A percentile compares a stretch with the other conserved stretches of the same genome.
These are phyloP conservation scores for Hermaeophaga mercurialis DNA, from an alignment of 2,888 invertebrate species.

Conservation along the genomic window DNA sequence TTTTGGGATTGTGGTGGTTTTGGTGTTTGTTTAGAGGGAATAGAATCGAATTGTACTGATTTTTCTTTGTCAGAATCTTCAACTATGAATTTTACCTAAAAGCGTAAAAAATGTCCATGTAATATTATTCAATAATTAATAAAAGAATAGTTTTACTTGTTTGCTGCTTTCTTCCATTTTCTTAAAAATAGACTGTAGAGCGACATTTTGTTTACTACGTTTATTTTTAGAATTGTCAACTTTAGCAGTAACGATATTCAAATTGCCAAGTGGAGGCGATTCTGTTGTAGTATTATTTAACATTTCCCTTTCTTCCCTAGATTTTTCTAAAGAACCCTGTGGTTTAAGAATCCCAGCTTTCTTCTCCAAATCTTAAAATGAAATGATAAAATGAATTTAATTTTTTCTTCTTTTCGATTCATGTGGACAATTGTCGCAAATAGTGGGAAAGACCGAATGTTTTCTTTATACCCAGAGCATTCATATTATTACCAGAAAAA, in stretches of 20 bases:
- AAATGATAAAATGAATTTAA: not conserved
- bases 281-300: conserved; percentile 41
- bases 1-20: conserved; percentile 32
- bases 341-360: conserved; percentile 70
- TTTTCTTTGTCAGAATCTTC: conserved; percentile 50
- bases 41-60: conserved; percentile 43
- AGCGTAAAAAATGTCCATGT: too few species aligned
- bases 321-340: conserved; percentile 72
- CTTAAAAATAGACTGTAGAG: conserved; percentile 76
- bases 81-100: conserved; percentile 54
- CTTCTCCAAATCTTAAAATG: conserved; percentile 45
- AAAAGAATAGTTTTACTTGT: too few species aligned
- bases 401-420: too few species aligned
- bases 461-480: too few species aligned
- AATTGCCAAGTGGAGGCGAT: conserved; percentile 7
- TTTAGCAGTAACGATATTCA: conserved; percentile 23
- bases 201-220: conserved; percentile 75
- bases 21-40: conserved; percentile 21
- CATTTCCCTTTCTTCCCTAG: conserved; percentile 65
- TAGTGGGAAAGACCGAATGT: not conserved
- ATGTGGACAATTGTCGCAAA: too few species aligned
- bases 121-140: too few species aligned
- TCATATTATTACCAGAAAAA: too few species aligned
- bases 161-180: conserved; percentile 71
- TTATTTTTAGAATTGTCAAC: conserved; percentile 48